A percentile compares a stretch with the other conserved stretches of the same genome.
phyloP scores from a whole-genome alignment of 1,140 invertebrate species.

The Drosophila triauraria region DNA sequence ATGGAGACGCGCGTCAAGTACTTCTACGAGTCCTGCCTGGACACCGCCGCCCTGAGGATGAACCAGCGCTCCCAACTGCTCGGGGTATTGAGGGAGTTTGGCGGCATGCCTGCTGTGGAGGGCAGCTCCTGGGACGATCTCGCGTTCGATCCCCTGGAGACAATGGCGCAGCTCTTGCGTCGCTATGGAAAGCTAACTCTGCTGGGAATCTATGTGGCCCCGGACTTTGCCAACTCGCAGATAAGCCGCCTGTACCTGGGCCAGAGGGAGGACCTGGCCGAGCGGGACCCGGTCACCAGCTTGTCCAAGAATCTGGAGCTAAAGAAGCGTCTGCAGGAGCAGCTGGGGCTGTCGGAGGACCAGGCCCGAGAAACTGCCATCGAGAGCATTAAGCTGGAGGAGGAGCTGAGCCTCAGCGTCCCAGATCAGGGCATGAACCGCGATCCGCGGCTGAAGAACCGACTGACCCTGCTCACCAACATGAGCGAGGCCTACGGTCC shows the following conservation, averaged over 20 bases:
- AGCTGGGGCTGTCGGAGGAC: conserved; percentile 49
- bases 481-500: conserved; percentile 70
- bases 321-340: conserved; percentile 19
- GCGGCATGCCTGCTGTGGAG: conserved; percentile 91
- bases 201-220: conserved; percentile 52
- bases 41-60: conserved; percentile 85
- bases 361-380: conserved; percentile 23
- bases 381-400: conserved; percentile 29
- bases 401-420: conserved; percentile 37
- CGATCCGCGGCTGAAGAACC: conserved; percentile 53
- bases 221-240: conserved; percentile 64
- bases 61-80: conserved; percentile 87
- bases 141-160: conserved; percentile 88
- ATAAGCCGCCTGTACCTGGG: conserved; percentile 69
- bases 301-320: conserved; percentile 15
- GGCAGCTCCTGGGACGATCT: conserved; percentile 87
- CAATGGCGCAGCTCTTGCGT: conserved; percentile 87
- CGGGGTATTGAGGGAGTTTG: conserved; percentile 87
- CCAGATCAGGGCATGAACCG: conserved; percentile 32
- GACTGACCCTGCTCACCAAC: conserved; percentile 50
- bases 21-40: conserved; percentile 76
- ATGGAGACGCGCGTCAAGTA: conserved; percentile 75
- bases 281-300: conserved; percentile 8
- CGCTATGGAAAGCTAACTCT: conserved; percentile 87
- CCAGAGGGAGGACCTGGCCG: conserved; percentile 48